Percentiles rank a stretch among this genome's conserved stretches.
These are phyloP conservation scores for Scalopus aquaticus DNA, from an alignment of 2,113 vertebrate species.

Conservation along the genomic window DNA sequence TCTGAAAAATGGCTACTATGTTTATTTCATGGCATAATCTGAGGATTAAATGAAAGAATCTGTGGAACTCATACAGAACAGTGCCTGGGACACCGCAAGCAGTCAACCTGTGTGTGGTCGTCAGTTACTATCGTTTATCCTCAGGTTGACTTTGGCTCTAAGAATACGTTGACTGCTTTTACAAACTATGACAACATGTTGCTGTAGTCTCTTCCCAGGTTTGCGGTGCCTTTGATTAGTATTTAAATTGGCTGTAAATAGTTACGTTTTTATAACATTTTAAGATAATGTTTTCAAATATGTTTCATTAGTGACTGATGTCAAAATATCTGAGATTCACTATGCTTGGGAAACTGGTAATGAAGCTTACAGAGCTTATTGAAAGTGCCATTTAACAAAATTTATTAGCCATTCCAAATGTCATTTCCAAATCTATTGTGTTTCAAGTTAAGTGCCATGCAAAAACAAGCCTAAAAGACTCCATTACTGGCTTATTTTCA, in stretches of 20 bases:
- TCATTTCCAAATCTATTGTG: conserved; percentile 65
- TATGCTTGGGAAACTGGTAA: conserved; percentile 65
- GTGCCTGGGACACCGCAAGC: background rate
- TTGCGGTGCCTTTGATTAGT: conserved; percentile 21
- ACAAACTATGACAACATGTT: background rate
- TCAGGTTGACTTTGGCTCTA: background rate
- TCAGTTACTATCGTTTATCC: background rate
- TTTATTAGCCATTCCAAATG: conserved; percentile 71
- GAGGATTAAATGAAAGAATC: background rate
- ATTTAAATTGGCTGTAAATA: conserved; percentile 64
- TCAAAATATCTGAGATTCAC: conserved; percentile 59
- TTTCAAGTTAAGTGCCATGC: conserved; percentile 65
- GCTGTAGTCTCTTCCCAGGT: background rate
- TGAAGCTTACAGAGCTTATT: conserved; percentile 71
- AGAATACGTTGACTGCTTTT: background rate
- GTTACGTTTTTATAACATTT: conserved; percentile 53
- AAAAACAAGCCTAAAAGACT: conserved; percentile 68
- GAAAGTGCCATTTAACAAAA: conserved; percentile 77
- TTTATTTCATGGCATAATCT: background rate
- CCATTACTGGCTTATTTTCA: conserved; percentile 73
- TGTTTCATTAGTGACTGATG: conserved; percentile 74
- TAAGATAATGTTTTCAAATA: conserved; percentile 65
- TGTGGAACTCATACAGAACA: background rate
- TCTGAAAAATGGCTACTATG: background rate
- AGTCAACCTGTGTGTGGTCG: background rate